Evolutionary conservation across 2,888 invertebrate genomes (phyloP).

Genomic region (Ochropleura plecta): DNA sequence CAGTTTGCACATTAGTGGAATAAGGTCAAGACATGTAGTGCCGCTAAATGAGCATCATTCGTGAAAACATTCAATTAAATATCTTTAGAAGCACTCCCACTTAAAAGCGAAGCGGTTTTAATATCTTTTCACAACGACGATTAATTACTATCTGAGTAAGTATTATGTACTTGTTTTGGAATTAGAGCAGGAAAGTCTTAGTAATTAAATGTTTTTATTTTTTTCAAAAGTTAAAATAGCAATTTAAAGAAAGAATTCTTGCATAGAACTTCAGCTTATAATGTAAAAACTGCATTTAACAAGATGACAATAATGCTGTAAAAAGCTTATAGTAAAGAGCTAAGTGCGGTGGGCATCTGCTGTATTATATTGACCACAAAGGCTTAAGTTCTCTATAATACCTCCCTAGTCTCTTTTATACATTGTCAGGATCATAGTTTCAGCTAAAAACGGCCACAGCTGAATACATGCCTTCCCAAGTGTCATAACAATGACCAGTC

Average conservation of each 20-base stretch:
- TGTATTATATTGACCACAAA: not conserved
- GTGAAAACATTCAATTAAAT: slow-evolving; percentile 71
- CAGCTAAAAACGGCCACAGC: not conserved
- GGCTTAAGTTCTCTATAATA: not conserved
- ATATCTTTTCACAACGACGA: slow-evolving; percentile 30
- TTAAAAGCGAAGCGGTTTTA: slow-evolving; percentile 57
- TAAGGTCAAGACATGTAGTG: slow-evolving; percentile 58
- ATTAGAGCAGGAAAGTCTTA: not conserved
- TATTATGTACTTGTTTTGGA: slow-evolving; percentile 2
- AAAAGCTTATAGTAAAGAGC: not conserved
- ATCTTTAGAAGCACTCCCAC: slow-evolving; percentile 56
- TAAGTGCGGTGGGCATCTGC: not conserved
- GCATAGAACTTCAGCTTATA: not conserved
- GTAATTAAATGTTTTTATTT: not conserved
- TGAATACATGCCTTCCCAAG: not conserved
- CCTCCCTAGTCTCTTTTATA: not conserved
- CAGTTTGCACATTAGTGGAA: slow-evolving; percentile 52
- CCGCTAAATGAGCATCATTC: slow-evolving; percentile 54
- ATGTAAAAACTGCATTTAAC: not conserved
- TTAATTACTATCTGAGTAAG: slow-evolving; percentile 35
- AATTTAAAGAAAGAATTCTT: not conserved
- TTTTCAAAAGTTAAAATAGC: no score
- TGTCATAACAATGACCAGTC: not conserved
- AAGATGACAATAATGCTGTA: not conserved
- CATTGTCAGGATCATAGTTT: not conserved